phyloP scores from a whole-genome alignment of 1,140 invertebrate species.

The Teleopsis dalmanni region DNA sequence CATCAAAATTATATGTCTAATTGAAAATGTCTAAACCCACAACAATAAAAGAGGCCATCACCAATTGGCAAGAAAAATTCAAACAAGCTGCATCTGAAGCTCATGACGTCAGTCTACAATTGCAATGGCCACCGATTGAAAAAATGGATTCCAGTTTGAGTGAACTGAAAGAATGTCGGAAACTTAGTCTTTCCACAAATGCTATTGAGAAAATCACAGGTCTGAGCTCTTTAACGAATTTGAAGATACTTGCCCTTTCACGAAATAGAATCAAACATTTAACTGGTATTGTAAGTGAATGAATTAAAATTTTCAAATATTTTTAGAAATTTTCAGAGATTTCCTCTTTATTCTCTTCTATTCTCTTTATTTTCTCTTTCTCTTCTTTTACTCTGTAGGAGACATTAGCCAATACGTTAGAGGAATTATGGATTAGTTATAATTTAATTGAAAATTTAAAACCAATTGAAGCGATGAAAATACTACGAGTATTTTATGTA shows the following conservation, averaged over 20 bases:
- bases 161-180: slow-evolving; percentile 60
- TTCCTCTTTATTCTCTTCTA: too few species aligned
- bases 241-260: slow-evolving; percentile 77
- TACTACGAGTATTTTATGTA: slow-evolving; percentile 74
- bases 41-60: slow-evolving; percentile 70
- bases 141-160: slow-evolving; percentile 69
- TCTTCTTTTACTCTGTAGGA: too few species aligned
- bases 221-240: slow-evolving; percentile 68
- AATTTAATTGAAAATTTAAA: slow-evolving; percentile 91
- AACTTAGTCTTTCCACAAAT: slow-evolving; percentile 84
- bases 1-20: too few species aligned
- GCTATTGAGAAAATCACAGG: slow-evolving; percentile 83
- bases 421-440: slow-evolving; percentile 92
- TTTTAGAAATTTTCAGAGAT: too few species aligned
- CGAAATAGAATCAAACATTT: slow-evolving; percentile 89
- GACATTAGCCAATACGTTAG: slow-evolving; percentile 73
- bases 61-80: slow-evolving; percentile 74
- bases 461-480: slow-evolving; percentile 73
- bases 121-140: slow-evolving; percentile 75
- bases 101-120: slow-evolving; percentile 66
- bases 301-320: too few species aligned
- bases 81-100: slow-evolving; percentile 57
- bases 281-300: slow-evolving; percentile 61
- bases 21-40: slow-evolving; percentile 48
- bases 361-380: too few species aligned